Base-by-base conservation (phyloP, 2,797 vertebrate genomes). In the Sphenopsis melanotis region DNA sequence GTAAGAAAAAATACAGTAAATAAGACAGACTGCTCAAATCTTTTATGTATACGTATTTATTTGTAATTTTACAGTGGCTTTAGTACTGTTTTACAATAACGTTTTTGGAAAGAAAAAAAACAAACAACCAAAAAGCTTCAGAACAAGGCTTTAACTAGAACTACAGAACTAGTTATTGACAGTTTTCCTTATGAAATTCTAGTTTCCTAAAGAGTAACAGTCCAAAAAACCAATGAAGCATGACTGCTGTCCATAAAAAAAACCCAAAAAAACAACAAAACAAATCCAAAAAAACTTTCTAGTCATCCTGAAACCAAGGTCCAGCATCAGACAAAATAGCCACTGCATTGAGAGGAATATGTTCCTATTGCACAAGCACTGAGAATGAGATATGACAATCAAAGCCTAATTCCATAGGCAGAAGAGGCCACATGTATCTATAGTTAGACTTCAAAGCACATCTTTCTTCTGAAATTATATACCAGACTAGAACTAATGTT, bases 21-120 rank as follows among this genome's bases (percentile, higher is more conserved):
- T 77, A 82, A 94, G 41, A 83, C 70, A 97, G 57, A 90, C 63
- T 53, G 41, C 89, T 87, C 76, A 79, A 53, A 78, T 55, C 32
- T 60, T 93, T 96, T 63, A 92, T 63, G 83, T 96, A 90, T 90
- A 96, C 94, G 61, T 96, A 89, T 95, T 97, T 97, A 95, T 95
- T 95, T 93, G 70, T 81, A n/a, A 85, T 96, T 97, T 96, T 97
- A 97, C 78, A 97, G 93, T 95, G 93, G 93, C 94, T 96, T 97
- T 93, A 96, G 83, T 94, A 94, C 56, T 95, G 80, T 65, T 96
- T 81, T 77, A 93, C 1, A 1, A 52, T 89, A 95, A 93, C 3
- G 3, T 80, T 95, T 88, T 71, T 79, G 69, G 34, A 92, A 84
- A 12, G 23, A 27, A 83, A 71, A 85, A 49, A 46, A 27, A 34